Evolutionary conservation across 2,797 vertebrate species (phyloP).

Genomic region (Knipowitschia caucasica): DNA sequence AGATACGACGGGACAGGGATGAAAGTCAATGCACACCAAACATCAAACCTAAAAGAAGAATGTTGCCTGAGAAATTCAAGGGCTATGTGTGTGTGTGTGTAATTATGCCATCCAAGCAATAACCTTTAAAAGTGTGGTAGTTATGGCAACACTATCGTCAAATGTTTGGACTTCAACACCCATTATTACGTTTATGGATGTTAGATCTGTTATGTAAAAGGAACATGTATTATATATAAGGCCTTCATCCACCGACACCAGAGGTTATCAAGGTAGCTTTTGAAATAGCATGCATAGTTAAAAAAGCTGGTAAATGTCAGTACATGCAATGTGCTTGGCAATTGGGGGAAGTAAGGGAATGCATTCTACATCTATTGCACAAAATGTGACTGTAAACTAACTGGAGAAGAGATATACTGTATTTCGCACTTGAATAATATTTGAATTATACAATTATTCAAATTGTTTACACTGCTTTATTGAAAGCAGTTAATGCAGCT

Average conservation of each 20-base stretch:
- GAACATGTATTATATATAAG: neutral
- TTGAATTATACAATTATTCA: no score
- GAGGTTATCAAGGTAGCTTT: neutral
- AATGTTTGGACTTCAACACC: neutral
- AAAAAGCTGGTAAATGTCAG: neutral
- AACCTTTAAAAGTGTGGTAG: neutral
- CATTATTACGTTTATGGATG: neutral
- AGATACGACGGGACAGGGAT: conserved; percentile 13
- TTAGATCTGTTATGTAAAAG: neutral
- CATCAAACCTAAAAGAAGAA: neutral
- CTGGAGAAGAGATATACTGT: no score
- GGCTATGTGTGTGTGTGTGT: neutral
- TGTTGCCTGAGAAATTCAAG: neutral
- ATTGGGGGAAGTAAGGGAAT: neutral
- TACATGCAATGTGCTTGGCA: neutral
- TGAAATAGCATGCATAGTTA: neutral
- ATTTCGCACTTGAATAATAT: no score
- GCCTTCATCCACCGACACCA: neutral
- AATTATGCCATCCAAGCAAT: neutral
- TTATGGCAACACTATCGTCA: neutral
- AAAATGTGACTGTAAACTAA: no score
- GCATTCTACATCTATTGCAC: no score
- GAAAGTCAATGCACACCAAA: neutral
- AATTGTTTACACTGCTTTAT: no score
- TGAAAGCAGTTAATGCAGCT: no score